These are phyloP conservation scores for Leiothrix lutea DNA, from an alignment of 2,113 vertebrate genomes.

Conservation along the genomic window DNA sequence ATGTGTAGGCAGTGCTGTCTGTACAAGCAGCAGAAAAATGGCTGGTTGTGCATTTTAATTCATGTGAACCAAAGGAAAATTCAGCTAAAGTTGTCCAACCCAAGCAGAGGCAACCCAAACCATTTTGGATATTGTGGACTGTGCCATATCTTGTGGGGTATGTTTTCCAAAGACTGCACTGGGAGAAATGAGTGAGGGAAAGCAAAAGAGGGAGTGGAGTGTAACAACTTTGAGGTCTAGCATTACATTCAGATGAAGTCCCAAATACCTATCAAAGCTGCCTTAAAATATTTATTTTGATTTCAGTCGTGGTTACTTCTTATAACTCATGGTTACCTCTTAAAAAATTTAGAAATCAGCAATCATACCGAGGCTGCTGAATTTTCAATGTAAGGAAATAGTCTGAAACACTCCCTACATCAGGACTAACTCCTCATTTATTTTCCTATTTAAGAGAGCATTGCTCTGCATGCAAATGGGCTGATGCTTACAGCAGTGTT, in stretches of 20 bases:
- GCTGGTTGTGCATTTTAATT: background rate
- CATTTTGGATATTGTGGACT: accelerated
- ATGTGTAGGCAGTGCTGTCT: accelerated
- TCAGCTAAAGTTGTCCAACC: background rate
- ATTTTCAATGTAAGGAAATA: conserved; percentile 1
- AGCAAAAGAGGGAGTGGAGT: background rate
- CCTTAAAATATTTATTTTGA: background rate
- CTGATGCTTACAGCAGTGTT: background rate
- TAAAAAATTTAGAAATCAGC: background rate
- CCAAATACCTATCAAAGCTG: background rate
- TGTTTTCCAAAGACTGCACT: background rate
- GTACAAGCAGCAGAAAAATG: background rate
- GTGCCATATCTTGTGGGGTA: background rate
- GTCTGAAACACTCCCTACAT: background rate
- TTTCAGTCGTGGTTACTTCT: background rate
- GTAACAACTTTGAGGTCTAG: background rate
- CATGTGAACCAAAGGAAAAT: background rate
- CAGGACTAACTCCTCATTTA: conserved; percentile 46
- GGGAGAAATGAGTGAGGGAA: background rate
- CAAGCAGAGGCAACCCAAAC: background rate
- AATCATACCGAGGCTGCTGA: background rate
- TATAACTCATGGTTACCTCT: background rate
- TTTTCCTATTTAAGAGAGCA: conserved; percentile 29
- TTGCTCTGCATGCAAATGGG: conserved; percentile 37
- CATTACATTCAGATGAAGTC: background rate